Evolutionary conservation across 2,888 invertebrate genomes (phyloP).

Genomic region (Eulithis testata): DNA sequence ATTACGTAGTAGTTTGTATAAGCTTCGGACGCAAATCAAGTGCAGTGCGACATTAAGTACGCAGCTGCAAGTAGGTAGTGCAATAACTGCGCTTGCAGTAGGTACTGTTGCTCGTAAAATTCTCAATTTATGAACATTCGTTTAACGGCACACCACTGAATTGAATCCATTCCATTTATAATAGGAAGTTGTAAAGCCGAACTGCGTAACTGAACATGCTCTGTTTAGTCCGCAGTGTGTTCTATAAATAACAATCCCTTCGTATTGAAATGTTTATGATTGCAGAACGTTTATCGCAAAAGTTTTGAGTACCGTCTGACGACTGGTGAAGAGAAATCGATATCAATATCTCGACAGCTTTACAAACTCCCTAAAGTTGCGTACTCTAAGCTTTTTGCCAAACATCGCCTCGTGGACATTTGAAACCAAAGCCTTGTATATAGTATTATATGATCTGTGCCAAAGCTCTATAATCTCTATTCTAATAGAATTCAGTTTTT

Average conservation of each 20-base stretch:
- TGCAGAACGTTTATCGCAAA: background rate
- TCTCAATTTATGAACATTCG: conserved; percentile 26
- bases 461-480: too few species aligned
- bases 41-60: conserved; percentile 3
- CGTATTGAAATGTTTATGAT: conserved; percentile 6
- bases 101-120: conserved; percentile 18
- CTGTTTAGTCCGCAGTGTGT: conserved; percentile 1
- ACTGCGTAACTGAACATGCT: conserved; percentile 9
- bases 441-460: too few species aligned
- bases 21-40: background rate
- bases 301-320: background rate
- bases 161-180: conserved; percentile 23
- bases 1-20: background rate
- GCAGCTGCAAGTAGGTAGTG: conserved; percentile 14
- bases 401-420: background rate
- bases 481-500: too few species aligned
- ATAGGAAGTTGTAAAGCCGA: conserved; percentile 24
- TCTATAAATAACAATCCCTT: background rate
- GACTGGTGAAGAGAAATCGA: conserved; percentile 1
- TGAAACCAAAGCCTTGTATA: too few species aligned
- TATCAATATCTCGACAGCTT: conserved; percentile 5
- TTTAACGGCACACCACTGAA: conserved; percentile 19
- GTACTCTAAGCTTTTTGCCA: conserved; percentile 10
- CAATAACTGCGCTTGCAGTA: conserved; percentile 12
- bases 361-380: conserved; percentile 15